Percentiles rank a stretch among this genome's conserved stretches.
phyloP scores from a whole-genome alignment of 2,113 vertebrate genomes.

The Emberiza fucata region DNA sequence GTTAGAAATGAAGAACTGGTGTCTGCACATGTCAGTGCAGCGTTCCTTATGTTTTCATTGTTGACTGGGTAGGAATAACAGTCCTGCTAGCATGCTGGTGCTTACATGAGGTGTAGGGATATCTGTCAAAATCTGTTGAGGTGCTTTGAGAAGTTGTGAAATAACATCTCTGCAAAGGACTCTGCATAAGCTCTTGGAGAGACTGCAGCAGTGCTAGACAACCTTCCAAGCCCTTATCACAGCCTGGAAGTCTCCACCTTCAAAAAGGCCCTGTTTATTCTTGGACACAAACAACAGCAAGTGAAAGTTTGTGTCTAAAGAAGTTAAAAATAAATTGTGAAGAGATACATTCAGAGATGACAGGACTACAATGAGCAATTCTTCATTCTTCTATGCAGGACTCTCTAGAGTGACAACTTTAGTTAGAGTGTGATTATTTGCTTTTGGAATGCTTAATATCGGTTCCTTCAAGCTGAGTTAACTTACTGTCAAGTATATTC shows the following conservation, averaged over 20 bases:
- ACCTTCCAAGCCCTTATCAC: neutral
- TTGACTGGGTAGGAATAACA: neutral
- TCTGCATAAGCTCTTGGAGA: neutral
- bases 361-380: neutral
- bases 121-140: neutral
- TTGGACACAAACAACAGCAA: neutral
- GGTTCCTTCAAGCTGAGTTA: conserved; percentile 7
- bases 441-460: conserved; percentile 13
- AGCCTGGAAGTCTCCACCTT: neutral
- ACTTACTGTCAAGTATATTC: neutral
- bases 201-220: neutral
- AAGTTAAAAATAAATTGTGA: neutral
- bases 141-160: neutral
- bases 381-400: neutral
- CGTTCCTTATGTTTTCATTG: neutral
- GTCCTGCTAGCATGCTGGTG: neutral
- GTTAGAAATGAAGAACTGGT: neutral
- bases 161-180: neutral
- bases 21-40: neutral
- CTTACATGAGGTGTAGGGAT: neutral
- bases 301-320: neutral
- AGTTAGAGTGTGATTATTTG: neutral
- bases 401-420: neutral
- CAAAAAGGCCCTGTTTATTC: neutral
- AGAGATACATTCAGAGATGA: neutral